These are phyloP conservation scores for Cerceris rybyensis DNA, from an alignment of 2,888 invertebrate species.

Conservation along the genomic window DNA sequence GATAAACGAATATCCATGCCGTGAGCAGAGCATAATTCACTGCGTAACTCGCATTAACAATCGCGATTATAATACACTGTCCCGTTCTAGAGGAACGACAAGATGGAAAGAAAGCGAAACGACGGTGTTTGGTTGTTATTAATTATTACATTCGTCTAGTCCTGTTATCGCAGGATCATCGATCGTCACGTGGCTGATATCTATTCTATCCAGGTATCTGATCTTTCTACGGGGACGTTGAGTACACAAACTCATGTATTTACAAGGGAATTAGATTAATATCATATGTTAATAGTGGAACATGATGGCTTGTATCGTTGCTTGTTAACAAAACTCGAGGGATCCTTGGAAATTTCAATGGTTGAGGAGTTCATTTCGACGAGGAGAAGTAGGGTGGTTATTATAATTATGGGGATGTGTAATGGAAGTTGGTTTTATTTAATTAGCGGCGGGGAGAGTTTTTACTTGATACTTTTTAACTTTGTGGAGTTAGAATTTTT, in stretches of 20 bases:
- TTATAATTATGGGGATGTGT: too few species aligned
- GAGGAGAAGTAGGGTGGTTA: too few species aligned
- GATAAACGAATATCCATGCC: slow-evolving; percentile 33
- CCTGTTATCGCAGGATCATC: slow-evolving; percentile 50
- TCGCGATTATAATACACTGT: slow-evolving; percentile 42
- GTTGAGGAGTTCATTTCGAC: too few species aligned
- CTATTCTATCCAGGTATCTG: slow-evolving; percentile 13
- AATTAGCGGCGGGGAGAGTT: too few species aligned
- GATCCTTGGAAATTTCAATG: too few species aligned
- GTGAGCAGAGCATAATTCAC: slow-evolving; percentile 38
- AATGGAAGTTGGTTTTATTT: too few species aligned
- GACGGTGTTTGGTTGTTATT: slow-evolving; percentile 43
- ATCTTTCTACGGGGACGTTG: slow-evolving; percentile 28
- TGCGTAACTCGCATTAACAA: slow-evolving; percentile 5
- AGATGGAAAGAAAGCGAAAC: slow-evolving; percentile 11
- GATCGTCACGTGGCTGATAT: slow-evolving; percentile 42
- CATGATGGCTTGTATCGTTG: too few species aligned
- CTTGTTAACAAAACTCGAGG: too few species aligned
- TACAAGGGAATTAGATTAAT: not conserved
- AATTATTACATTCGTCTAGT: slow-evolving; percentile 55
- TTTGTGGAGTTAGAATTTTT: too few species aligned
- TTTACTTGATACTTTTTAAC: too few species aligned
- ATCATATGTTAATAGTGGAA: slow-evolving; percentile 3
- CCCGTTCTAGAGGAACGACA: slow-evolving; percentile 3
- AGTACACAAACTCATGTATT: slow-evolving; percentile 15